Evolutionary conservation across 2,888 invertebrate genomes (phyloP), one percentile per base, ranked within the genome.

Genomic region (Harpagoxenus sublaevis): DNA sequence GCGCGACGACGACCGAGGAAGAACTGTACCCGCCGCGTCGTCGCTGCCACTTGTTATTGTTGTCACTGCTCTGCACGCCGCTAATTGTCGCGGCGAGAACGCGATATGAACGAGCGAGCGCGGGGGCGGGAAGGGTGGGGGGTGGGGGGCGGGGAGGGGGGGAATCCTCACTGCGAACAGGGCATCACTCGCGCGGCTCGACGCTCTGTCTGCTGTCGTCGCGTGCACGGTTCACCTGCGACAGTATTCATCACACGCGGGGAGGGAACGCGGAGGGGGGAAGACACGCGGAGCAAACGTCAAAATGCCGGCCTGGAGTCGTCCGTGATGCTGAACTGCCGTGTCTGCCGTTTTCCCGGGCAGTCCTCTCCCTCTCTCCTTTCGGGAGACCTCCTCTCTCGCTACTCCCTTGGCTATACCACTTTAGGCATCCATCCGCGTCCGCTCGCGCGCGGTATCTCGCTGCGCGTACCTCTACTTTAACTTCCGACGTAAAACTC

Each of bases 171-270:
- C 88, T 90, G 88, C 35, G 68, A 83, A 62, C 60, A 66, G 82
- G 83, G 73, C 74, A 31, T 51, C 65, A 79, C 83, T 84, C 85
- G 87, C 35, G 71, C 85, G 79, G 60, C 87, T 70, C 88, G 89
- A 88, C 88, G 89, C 83, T 91, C 89, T 92, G 92, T 92, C 91
- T 92, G 89, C 84, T 91, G 83, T 70, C 89, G 89, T 91, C 90
- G 89, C 85, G 87, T 85, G 84, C 85, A 88, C 90, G 81, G 83
- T 65, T 84, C 87, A 88, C 91, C 89, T 89, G 87, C 92, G 85
- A 86, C 88, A 92, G 92, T 91, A 92, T 92, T 90, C 92, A 92
- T 92, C 87, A 92, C 92, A 91, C 88, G 89, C 87, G 86, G 70
- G 77, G 75, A 77, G 66, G 74, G 71, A 65, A 60, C 73, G 83